Conservation (phyloP, 2,888 invertebrate genomes). For the Cacoxenus indagator region DNA sequence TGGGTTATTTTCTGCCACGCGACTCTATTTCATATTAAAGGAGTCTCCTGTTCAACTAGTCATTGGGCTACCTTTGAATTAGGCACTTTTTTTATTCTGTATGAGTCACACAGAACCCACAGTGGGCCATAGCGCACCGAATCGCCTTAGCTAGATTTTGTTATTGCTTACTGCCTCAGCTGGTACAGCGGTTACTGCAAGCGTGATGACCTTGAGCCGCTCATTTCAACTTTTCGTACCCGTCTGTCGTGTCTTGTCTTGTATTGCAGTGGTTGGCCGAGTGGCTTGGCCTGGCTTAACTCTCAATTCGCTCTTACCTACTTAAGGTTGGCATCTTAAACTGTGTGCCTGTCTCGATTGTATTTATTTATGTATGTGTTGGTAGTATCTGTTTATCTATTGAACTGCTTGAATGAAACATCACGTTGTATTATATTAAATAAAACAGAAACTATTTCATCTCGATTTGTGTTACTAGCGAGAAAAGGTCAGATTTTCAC, state of each 20-base stretch:
- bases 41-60: no score
- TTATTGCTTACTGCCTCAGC: conserved; percentile 12
- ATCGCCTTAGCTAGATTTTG: no score
- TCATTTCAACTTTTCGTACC: conserved; percentile 55
- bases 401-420: not conserved
- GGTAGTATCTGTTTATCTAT: not conserved
- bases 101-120: no score
- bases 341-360: not conserved
- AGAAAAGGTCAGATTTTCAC: no score
- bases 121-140: no score
- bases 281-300: conserved; percentile 25
- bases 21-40: no score
- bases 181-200: conserved; percentile 48
- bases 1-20: no score
- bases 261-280: conserved; percentile 32
- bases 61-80: no score
- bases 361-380: conserved; percentile 19
- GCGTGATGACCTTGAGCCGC: conserved; percentile 63
- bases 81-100: no score
- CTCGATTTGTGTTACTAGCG: no score
- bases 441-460: no score
- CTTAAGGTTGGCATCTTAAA: not conserved
- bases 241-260: conserved; percentile 33
- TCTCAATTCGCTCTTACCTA: not conserved
- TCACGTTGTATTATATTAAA: not conserved